Evolutionary conservation across 2,888 invertebrate species (phyloP).

Genomic region (Leuctra nigra): DNA sequence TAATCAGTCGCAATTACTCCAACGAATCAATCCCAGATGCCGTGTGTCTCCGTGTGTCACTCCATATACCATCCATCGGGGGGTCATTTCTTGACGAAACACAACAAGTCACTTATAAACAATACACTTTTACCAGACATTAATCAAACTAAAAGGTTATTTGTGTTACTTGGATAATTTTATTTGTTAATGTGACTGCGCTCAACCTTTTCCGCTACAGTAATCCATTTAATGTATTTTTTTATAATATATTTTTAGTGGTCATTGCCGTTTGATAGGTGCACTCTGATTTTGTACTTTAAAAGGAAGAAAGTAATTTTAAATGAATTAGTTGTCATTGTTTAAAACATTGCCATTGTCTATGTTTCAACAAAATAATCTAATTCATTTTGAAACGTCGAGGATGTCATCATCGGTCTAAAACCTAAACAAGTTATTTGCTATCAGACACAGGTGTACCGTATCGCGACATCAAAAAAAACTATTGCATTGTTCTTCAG

Average conservation of each 20-base stretch:
- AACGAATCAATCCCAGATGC: constrained; percentile 2
- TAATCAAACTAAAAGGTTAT: constrained; percentile 24
- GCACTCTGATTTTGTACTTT: background rate
- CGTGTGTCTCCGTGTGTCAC: constrained; percentile 11
- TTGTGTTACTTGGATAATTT: constrained; percentile 8
- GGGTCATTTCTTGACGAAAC: constrained; percentile 10
- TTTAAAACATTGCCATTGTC: background rate
- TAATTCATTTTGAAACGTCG: background rate
- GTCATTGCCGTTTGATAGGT: background rate
- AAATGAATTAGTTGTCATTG: background rate
- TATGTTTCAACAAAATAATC: background rate
- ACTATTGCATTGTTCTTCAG: too few relatives aligned
- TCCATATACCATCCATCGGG: constrained; percentile 3
- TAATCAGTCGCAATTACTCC: background rate
- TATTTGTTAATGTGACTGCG: background rate
- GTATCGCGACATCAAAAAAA: too few relatives aligned
- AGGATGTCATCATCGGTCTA: constrained; percentile 4
- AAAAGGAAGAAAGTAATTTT: constrained; percentile 8
- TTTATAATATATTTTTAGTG: constrained; percentile 10
- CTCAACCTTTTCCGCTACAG: constrained; percentile 7
- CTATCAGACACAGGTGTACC: background rate
- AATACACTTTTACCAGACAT: constrained; percentile 3
- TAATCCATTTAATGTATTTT: constrained; percentile 12
- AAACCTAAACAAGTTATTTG: constrained; percentile 2
- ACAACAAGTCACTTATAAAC: constrained; percentile 19